Conservation (phyloP, 2,888 invertebrate species). For the Resseliella maxima region DNA sequence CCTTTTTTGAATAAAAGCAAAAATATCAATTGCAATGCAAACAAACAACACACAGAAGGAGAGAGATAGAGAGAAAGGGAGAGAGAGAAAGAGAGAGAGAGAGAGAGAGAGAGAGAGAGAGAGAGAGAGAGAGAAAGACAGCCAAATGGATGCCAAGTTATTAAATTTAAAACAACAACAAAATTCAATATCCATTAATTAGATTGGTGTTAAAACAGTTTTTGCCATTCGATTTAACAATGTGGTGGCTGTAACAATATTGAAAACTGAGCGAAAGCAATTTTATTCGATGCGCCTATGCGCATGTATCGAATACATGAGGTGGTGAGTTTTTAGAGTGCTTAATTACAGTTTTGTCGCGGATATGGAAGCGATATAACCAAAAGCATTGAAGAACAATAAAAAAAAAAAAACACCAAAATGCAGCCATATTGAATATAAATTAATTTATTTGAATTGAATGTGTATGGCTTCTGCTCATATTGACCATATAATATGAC, state of each 20-base stretch:
- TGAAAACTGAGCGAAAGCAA: conserved; percentile 1
- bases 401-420: background rate
- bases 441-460: conserved; percentile 32
- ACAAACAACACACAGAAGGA: background rate
- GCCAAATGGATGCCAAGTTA: conserved; percentile 29
- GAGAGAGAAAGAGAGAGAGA: no score
- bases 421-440: conserved; percentile 48
- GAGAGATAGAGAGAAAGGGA: no score
- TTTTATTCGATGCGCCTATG: background rate
- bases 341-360: background rate
- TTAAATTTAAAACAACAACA: conserved; percentile 43
- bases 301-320: conserved; percentile 29
- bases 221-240: conserved; percentile 5
- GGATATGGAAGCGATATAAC: background rate
- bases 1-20: background rate
- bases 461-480: background rate
- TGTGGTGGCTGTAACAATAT: background rate
- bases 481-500: background rate
- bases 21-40: conserved; percentile 29
- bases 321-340: conserved; percentile 44
- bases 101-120: no score
- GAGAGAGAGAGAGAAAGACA: no score
- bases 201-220: conserved; percentile 42
- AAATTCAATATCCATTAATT: conserved; percentile 53
- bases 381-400: no score